Evolutionary conservation across 2,113 vertebrate species (phyloP), one percentile per base, ranked within the genome.

Genomic region (Jacana jacana): DNA sequence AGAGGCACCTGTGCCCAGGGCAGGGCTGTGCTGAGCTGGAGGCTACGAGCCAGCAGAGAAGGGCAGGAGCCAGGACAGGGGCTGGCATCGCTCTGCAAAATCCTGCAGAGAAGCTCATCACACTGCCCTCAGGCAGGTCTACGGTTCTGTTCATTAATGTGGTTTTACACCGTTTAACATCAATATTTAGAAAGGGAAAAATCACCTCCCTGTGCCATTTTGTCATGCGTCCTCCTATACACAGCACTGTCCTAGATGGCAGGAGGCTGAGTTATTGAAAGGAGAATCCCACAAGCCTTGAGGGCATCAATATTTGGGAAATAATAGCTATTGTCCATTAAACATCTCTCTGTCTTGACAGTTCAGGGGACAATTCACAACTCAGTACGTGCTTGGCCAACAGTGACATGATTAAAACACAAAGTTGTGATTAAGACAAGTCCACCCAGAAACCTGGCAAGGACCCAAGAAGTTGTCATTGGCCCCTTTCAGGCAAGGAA

Each of bases 171-270:
- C 31, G 8, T 44, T 63, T 81, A 48, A 44, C 17, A 23, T 46
- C 30, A 76, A 22, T 49, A 63, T 37, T 68, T 40, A 35, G 51
- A 25, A 65, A 46, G 35, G 8, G 8, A n/a, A 58, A 87, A 86
- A 68, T 58, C 78, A 52, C 46, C n/a, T 66, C 39, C 17, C 25
- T 40, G 13, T 65, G 71, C 42, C 10, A 10, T 64, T 72, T 52
- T 35, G 39, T 22, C 9, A 1, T 17, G 5, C 4, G 0, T 6
- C 23, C 48, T 78, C 30, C 37, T 19, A 7, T 19, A 13, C 6
- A 42, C 39, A 72, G 17, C 30, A 27, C 64, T 78, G 27, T 22
- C 37, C 22, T 11, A 31, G 44, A 23, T 0, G 24, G 33, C 46
- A 88, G 46, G 54, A 49, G 52, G 49, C 52, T n/a, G 57, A 64